phyloP scores from a whole-genome alignment of 2,888 invertebrate genomes.

The Harpagoxenus sublaevis region DNA sequence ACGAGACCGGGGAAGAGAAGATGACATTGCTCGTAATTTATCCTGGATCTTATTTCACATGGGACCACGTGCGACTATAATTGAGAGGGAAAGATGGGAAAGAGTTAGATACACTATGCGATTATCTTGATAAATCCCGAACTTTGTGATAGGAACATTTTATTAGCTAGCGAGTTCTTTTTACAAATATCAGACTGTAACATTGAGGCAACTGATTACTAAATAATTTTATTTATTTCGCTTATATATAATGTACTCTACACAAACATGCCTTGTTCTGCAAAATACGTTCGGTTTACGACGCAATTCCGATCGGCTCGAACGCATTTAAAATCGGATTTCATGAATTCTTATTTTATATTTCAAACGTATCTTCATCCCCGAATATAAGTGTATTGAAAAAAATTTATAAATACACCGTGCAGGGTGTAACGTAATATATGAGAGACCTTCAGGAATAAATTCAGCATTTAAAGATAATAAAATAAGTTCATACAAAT shows the following conservation, averaged over 20 bases:
- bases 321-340: not conserved
- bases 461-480: conserved; percentile 1
- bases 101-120: conserved; percentile 19
- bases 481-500: not conserved
- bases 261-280: not conserved
- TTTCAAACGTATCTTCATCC: not conserved
- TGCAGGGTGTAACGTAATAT: not conserved
- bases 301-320: not conserved
- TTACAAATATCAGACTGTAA: not conserved
- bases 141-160: not conserved
- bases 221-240: conserved; percentile 5
- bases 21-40: conserved; percentile 74
- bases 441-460: not conserved
- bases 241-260: conserved; percentile 3
- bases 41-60: conserved; percentile 76
- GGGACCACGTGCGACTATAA: conserved; percentile 52
- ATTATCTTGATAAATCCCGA: not conserved
- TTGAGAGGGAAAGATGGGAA: conserved; percentile 59
- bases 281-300: conserved; percentile 20
- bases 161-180: not conserved
- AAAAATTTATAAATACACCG: conserved; percentile 5
- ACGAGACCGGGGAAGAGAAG: conserved; percentile 31
- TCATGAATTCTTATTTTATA: not conserved
- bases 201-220: not conserved
- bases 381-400: not conserved